Evolutionary conservation across 2,888 invertebrate species (phyloP), one percentile per base, ranked within the genome.

Genomic region (Netelia inedita): DNA sequence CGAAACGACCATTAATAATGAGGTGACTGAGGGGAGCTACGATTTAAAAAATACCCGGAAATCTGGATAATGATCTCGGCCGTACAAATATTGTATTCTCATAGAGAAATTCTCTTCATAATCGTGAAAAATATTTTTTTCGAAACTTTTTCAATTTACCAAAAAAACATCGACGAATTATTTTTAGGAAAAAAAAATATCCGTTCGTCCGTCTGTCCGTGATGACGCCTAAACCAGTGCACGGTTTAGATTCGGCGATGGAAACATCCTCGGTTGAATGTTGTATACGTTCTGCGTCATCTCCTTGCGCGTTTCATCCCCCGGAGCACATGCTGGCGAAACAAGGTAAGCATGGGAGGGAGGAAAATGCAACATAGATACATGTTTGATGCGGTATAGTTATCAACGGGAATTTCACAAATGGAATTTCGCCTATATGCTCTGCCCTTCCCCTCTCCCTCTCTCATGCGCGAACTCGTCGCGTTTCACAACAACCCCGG

Each of bases 341-440:
- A 28, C 16, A 59, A 59, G 69, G 35, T 16, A 19, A 11, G 8
- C 9, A 19, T 21, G 8, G 66, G 50, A 57, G 23, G 28, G 43
- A 63, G 63, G 57, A n/a, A 80, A 72, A 63, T 41, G 14, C n/a
- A 10, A 53, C 16, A 65, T 23, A 75, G 78, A 61, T 43, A 35
- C 63, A 50, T 65, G 41, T 75, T 35, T 75, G 53, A 53, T 19
- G 11, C 43, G 57, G 43, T 68, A 55, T 68, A 82, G 85, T 73
- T 82, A 83, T 69, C 74, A 84, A 81, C 82, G 76, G 85, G 85
- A 87, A 86, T 86, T 87, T 86, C 81, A 78, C 83, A 86, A 85
- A 85, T 85, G 83, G 85, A 87, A 86, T 87, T 86, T 85, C 46
- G 71, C 83, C 75, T 63, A 82, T 35, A 81, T 76, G 83, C 81